Percentiles rank a stretch among this genome's conserved stretches.
phyloP scores from a whole-genome alignment of 2,797 vertebrate genomes.

The Argya squamiceps region DNA sequence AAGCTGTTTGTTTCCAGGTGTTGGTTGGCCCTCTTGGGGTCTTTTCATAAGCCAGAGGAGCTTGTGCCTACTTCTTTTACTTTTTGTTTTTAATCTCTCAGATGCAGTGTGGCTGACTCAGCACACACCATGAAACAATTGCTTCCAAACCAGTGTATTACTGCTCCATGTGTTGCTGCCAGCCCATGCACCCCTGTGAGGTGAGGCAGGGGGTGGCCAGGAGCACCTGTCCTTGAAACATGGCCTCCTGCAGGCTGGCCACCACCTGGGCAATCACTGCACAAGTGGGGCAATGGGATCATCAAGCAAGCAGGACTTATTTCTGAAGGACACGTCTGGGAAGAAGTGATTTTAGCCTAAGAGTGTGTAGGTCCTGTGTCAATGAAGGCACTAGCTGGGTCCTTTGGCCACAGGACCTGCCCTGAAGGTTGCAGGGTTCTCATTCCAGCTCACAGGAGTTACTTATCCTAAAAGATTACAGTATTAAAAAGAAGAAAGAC shows the following conservation, averaged over 20 bases:
- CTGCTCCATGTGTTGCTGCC: not conserved
- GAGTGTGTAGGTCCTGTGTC: accelerated
- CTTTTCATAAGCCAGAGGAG: not conserved
- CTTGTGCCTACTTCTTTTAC: not conserved
- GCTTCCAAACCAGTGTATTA: not conserved
- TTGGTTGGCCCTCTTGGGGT: not conserved
- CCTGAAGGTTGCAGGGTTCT: not conserved
- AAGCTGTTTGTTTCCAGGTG: not conserved
- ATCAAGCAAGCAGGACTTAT: not conserved
- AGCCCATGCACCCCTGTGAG: accelerated
- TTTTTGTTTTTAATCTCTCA: not conserved
- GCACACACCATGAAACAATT: not conserved
- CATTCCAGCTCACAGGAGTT: not conserved
- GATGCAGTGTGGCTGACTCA: not conserved
- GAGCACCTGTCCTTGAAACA: not conserved
- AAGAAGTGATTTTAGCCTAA: not conserved
- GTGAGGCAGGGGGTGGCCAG: not conserved
- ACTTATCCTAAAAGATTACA: not conserved
- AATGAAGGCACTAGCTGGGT: not conserved
- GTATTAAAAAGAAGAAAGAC: not conserved
- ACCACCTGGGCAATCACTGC: accelerated
- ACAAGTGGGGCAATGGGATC: not conserved
- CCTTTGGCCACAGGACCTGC: not conserved
- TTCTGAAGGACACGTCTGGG: not conserved
- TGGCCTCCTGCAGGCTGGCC: not conserved